Conservation (phyloP, 2,113 vertebrate genomes). For the Hylia prasina region DNA sequence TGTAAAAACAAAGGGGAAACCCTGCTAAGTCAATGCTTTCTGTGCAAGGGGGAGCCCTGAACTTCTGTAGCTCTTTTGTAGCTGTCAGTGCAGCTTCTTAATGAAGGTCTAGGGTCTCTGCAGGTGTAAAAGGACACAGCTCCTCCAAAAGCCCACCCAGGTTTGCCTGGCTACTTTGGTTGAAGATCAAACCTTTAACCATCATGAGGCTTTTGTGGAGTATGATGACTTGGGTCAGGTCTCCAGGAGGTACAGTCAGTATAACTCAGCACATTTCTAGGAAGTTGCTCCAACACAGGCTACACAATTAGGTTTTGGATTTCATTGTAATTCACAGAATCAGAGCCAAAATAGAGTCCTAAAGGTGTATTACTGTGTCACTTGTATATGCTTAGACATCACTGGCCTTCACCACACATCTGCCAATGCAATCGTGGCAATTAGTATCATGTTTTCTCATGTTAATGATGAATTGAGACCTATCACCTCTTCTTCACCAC, state of each 20-base stretch:
- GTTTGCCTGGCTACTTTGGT: background rate
- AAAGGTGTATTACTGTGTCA: background rate
- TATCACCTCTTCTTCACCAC: background rate
- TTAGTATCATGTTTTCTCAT: background rate
- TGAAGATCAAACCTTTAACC: background rate
- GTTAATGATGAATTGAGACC: background rate
- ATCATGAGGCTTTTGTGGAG: background rate
- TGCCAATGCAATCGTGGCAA: background rate
- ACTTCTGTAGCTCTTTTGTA: background rate
- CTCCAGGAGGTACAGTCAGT: background rate
- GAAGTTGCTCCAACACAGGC: background rate
- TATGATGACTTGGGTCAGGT: background rate
- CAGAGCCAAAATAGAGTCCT: background rate
- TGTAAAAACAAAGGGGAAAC: background rate
- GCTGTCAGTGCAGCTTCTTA: background rate
- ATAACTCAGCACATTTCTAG: background rate
- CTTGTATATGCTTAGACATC: background rate
- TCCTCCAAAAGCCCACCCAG: background rate
- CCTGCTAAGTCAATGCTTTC: background rate
- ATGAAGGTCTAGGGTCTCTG: background rate
- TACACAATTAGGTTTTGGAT: background rate
- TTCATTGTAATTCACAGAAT: background rate
- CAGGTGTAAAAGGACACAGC: background rate
- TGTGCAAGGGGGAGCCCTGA: background rate
- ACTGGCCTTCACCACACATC: background rate